Evolutionary conservation across 2,113 vertebrate species (phyloP), one percentile per base, ranked within the genome.

Genomic region (Cervus canadensis): DNA sequence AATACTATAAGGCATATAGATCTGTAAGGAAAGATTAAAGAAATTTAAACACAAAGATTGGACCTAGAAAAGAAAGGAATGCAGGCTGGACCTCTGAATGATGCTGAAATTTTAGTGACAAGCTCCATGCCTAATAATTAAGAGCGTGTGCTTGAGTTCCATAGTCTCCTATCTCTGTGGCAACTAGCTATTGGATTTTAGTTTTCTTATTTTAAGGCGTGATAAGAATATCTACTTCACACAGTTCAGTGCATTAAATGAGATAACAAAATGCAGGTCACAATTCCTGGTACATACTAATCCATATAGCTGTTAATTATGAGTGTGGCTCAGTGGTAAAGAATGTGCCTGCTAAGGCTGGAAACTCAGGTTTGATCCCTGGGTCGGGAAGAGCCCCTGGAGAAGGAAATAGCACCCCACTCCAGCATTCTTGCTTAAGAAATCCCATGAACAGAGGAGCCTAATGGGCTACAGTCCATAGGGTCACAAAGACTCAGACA

Each of bases 191-290:
- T 57, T 78, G 30, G 48, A 21, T 59, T 87, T 97, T 74, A 25
- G n/a, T 88, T 74, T 79, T 87, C 88, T 94, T 57, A 91, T 89
- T 87, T 97, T 48, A 88, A 71, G 62, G 25, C 15, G 36, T 85
- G 56, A 95, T 94, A 97, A 94, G 59, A 96, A 57, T 81, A 97
- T 91, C 85, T 94, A 7, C 78, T 17, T 92, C 13, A 60, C n/a
- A 91, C 76, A 25, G 62, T 54, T 93, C 56, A 23, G 19, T 89
- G 40, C 71, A 79, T 94, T 95, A 78, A 96, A 71, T 56, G 59
- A 96, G 89, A 93, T 93, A 91, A 95, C 45, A 74, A 91, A 88
- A 57, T 91, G 67, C 91, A 95, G 78, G 81, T 6, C 60, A 85
- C 54, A 90, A 45, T 94, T 96, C 76, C 64, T 87, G 25, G 48